Evolutionary conservation across 2,797 vertebrate species (phyloP), one percentile per base, ranked within the genome.

Genomic region (Columba guinea): DNA sequence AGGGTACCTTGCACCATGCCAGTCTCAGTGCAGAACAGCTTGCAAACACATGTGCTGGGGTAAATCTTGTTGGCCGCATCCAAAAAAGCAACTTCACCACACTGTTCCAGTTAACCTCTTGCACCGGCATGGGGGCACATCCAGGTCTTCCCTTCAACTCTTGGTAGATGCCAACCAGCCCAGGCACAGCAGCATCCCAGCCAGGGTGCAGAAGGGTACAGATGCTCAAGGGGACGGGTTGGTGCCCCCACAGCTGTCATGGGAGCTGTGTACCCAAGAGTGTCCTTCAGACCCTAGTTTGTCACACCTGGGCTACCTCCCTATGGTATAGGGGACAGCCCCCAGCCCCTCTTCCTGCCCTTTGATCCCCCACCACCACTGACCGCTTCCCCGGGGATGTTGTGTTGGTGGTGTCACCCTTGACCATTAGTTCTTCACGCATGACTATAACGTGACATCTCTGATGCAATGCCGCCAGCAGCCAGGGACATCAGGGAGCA

Each of bases 401-500:
- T 95, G 93, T 93, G 85, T n/a, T 93, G 93, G 80, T 91, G 77
- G 93, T 96, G 93, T 94, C 95, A 94, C 88, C 95, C 92, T 90
- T 96, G 96, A 96, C 96, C 96, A 95, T 94, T 84, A 95, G 90
- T 86, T 95, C 95, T 96, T 96, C 96, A 95, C 49, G 88, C 95
- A 90, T 96, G 96, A 96, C 85, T 93, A 44, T 94, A 95, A 85
- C 32, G n/a, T 90, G 93, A 96, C 96, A 95, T 94, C 90, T 88
- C 93, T 24, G 90, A 52, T 85, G 85, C 5, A 4, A 71, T 32
- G 92, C 90, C 10, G 80, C 85, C 92, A 94, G 93, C 83, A 83
- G 76, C 92, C 53, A 1, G 30, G 17, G 1, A 93, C 90, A 93
- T 79, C 64, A 19, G 85, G 83, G 93, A 94, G 76, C 88, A 91